Evolutionary conservation across 2,113 vertebrate species (phyloP).

Genomic region (Papio anubis): DNA sequence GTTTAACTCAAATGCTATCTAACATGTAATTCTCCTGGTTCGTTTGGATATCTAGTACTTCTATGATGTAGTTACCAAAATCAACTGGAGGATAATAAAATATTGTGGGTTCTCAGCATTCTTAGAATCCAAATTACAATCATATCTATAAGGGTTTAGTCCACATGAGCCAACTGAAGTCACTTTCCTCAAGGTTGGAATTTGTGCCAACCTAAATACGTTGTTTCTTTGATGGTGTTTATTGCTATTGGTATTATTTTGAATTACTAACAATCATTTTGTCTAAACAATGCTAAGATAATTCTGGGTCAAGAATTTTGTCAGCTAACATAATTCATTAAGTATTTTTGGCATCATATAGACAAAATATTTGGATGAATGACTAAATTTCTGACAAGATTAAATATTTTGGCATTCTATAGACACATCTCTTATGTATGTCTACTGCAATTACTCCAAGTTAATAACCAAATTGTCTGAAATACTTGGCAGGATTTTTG

Average conservation of each 20-base stretch:
- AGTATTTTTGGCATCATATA: neutral
- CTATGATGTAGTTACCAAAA: neutral
- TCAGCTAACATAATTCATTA: neutral
- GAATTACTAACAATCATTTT: neutral
- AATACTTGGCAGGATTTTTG: neutral
- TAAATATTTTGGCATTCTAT: neutral
- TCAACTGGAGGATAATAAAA: neutral
- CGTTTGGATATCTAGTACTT: constrained; percentile 2
- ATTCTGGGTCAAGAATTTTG: neutral
- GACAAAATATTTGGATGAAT: neutral
- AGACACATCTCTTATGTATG: neutral
- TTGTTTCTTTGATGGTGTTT: neutral
- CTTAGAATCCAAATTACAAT: neutral
- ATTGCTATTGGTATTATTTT: neutral
- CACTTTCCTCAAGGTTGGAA: neutral
- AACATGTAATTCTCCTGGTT: constrained; percentile 69
- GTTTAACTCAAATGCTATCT: constrained; percentile 69
- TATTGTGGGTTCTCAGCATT: neutral
- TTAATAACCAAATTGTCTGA: neutral
- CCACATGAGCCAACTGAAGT: neutral
- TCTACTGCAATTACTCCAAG: neutral
- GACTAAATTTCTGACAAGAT: neutral
- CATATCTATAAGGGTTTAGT: neutral
- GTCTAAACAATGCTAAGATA: neutral
- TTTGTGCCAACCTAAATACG: neutral